A percentile compares a stretch with the other conserved stretches of the same genome.
Conservation (phyloP, 1,140 invertebrate species). For the Meloidogyne exigua region DNA sequence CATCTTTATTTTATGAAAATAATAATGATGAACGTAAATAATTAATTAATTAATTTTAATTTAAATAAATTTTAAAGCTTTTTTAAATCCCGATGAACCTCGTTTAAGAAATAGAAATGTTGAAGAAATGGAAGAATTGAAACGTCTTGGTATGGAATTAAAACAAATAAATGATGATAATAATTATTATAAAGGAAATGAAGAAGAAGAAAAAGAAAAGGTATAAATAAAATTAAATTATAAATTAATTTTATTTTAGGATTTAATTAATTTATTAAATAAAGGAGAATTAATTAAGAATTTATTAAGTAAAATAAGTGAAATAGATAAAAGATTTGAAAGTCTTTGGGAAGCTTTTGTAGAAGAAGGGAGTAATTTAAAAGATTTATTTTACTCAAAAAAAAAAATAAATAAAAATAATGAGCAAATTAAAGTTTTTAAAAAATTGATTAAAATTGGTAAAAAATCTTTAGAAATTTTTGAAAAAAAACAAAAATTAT, state of each 20-base stretch:
- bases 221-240: not conserved
- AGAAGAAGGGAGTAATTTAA: conserved; percentile 13
- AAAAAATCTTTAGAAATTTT: conserved; percentile 14
- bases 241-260: not conserved
- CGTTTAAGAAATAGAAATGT: not conserved
- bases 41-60: not conserved
- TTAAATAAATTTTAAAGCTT: not conserved
- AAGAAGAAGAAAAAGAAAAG: conserved; percentile 9
- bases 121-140: not conserved
- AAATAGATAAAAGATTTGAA: conserved; percentile 22
- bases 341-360: conserved; percentile 23
- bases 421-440: conserved; percentile 7
- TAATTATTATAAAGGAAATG: conserved; percentile 1
- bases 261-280: not conserved
- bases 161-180: conserved; percentile 3
- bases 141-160: not conserved
- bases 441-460: conserved; percentile 1
- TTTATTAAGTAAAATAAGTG: conserved; percentile 17
- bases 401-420: not conserved
- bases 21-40: not conserved
- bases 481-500: not conserved
- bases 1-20: conserved; percentile 8
- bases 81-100: conserved; percentile 8
- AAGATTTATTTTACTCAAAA: conserved; percentile 9
- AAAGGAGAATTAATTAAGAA: conserved; percentile 11